These are phyloP conservation scores for Artemisiospiza belli DNA, from an alignment of 2,113 vertebrate genomes.

Conservation along the genomic window DNA sequence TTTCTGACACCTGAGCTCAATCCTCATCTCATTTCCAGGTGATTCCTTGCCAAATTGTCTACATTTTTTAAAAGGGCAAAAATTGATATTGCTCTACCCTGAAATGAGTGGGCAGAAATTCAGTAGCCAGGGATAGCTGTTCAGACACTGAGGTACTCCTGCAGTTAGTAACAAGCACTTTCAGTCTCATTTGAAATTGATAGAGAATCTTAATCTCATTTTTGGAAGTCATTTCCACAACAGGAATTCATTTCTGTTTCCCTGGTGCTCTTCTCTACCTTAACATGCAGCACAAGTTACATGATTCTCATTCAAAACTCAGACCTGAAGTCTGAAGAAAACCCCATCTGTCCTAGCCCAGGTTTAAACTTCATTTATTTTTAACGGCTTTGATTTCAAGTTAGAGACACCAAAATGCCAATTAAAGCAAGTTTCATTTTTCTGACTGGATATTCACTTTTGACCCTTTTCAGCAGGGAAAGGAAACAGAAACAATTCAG, in stretches of 20 bases:
- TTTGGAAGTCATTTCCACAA: not conserved
- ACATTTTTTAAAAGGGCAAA: not conserved
- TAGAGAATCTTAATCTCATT: not conserved
- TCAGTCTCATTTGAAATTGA: not conserved
- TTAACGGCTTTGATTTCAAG: not conserved
- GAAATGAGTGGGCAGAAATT: not conserved
- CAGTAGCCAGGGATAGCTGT: not conserved
- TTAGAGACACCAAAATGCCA: not conserved
- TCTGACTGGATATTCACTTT: not conserved
- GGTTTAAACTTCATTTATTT: not conserved
- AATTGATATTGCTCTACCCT: not conserved
- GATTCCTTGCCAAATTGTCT: not conserved
- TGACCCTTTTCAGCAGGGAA: not conserved
- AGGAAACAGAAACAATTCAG: not conserved
- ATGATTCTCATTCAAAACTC: not conserved
- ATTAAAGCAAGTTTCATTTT: not conserved
- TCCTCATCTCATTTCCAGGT: not conserved
- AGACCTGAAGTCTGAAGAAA: not conserved
- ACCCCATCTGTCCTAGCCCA: not conserved
- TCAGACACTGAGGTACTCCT: not conserved
- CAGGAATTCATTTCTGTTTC: not conserved
- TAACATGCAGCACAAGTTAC: not conserved
- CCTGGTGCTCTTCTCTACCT: not conserved
- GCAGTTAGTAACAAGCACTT: not conserved
- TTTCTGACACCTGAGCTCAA: not conserved